Percentiles rank a stretch among this genome's conserved stretches.
Conservation (phyloP, 2,113 vertebrate species). For the Typhlomys cinereus region DNA sequence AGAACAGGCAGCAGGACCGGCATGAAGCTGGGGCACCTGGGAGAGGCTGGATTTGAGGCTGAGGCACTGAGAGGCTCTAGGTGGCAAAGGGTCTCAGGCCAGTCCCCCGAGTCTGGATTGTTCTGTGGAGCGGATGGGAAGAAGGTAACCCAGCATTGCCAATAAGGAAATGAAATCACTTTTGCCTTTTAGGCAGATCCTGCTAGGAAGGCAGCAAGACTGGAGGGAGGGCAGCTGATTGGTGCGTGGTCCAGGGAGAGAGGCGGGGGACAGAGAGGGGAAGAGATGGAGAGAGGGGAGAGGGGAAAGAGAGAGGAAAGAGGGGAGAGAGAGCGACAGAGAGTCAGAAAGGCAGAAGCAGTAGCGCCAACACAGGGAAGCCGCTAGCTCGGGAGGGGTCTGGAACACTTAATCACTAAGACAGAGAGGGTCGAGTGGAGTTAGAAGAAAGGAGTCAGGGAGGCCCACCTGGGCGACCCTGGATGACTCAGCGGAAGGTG, state of each 20-base stretch:
- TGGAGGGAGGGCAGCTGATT: neutral
- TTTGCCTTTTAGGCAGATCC: neutral
- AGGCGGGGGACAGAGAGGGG: too few relatives aligned
- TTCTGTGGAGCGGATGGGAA: neutral
- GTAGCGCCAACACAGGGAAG: neutral
- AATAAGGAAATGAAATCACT: neutral
- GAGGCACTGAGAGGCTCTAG: too few relatives aligned
- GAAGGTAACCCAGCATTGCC: neutral
- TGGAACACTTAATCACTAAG: neutral
- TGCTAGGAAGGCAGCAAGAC: neutral
- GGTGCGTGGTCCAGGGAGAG: neutral
- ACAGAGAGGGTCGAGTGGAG: rapidly evolving
- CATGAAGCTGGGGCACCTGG: too few relatives aligned
- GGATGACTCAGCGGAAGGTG: neutral
- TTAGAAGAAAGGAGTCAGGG: neutral
- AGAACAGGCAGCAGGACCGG: neutral
- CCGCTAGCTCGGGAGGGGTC: too few relatives aligned
- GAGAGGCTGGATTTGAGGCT: neutral
- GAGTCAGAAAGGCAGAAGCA: too few relatives aligned
- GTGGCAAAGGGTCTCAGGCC: neutral
- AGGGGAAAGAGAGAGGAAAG: too few relatives aligned
- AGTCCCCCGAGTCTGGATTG: neutral
- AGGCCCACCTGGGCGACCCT: neutral
- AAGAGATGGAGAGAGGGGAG: rapidly evolving
- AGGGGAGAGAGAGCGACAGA: too few relatives aligned